Base-by-base conservation (phyloP, 2,113 vertebrate species). In the Mellivora capensis region DNA sequence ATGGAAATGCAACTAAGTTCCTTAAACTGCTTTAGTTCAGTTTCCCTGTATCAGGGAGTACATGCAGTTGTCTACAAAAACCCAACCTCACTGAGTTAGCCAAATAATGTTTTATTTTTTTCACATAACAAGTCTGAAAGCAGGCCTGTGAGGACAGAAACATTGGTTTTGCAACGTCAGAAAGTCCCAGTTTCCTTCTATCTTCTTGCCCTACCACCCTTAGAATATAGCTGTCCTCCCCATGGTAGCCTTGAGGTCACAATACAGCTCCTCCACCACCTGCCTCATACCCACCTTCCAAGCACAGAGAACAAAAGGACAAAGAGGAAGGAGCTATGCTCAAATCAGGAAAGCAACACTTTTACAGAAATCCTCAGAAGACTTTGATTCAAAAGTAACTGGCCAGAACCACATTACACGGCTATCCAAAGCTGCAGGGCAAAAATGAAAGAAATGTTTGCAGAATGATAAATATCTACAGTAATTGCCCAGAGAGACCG, bases 351-450 rank as follows among this genome's bases (percentile, higher is more conserved):
- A 23, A 76, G 69, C 76, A 80, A 31, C 54, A 23, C 29, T 87
- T 88, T 90, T n/a, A 80, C 81, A 87, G 54, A 93, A 96, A 54
- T 88, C 44, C 34, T n/a, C 62, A 67, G 61, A 71, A 93, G 76
- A 67, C 27, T 84, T 54, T 76, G 21, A 10, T 27, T 67, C 31
- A 23, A 21, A 76, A 49, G 31, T 90, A 49, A 67, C 25, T 15
- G 87, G 62, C 17, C 37, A 82, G 77, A 81, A 37, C 42, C 13
- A 0, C 57, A 52, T 67, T 23, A 31, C n/a, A 57, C 39, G 31
- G 62, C 61, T 11, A 31, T 39, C 20, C 37, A 6, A 37, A 81
- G 37, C n/a, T 74, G 15, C 3, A 52, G n/a, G n/a, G 54, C 21
- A 90, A 23, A 52, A 29, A 67, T 80, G 44, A 77, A 80, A 49